These are phyloP conservation scores for Cyprinus carpio DNA, from an alignment of 2,113 vertebrate genomes.

Conservation along the genomic window DNA sequence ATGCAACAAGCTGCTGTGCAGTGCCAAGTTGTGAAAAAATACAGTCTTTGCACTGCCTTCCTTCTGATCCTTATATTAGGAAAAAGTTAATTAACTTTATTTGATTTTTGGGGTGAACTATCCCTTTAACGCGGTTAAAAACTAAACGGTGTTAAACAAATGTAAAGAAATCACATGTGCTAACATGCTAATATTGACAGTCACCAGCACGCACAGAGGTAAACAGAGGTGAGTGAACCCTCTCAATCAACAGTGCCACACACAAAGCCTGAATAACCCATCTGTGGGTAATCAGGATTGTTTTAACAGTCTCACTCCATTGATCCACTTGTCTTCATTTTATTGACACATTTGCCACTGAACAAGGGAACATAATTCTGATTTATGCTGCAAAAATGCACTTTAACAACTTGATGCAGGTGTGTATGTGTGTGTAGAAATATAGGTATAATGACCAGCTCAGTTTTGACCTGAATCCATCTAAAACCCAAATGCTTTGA, in stretches of 20 bases:
- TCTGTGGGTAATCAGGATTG: neutral
- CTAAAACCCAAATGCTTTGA: neutral
- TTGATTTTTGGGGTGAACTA: too few species aligned
- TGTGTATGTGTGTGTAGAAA: neutral
- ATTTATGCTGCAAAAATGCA: neutral
- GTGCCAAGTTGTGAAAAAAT: too few species aligned
- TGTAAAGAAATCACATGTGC: neutral
- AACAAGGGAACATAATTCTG: neutral
- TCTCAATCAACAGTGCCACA: neutral
- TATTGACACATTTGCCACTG: slow-evolving; percentile 7
- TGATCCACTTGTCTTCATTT: slow-evolving; percentile 20
- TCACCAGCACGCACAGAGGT: slow-evolving; percentile 17
- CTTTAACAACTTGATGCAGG: neutral
- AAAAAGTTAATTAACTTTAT: too few species aligned
- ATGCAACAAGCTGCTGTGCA: too few species aligned
- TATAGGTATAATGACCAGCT: neutral
- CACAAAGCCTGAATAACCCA: slow-evolving; percentile 10
- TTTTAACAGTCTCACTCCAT: slow-evolving; percentile 22
- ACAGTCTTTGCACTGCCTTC: too few species aligned
- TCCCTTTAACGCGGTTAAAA: too few species aligned
- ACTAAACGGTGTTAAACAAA: neutral
- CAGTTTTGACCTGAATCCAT: neutral
- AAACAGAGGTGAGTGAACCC: slow-evolving; percentile 50
- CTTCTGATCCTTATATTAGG: too few species aligned
- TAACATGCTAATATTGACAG: neutral